Evolutionary conservation across 2,888 invertebrate genomes (phyloP).

Genomic region (Salpingus planirostris): DNA sequence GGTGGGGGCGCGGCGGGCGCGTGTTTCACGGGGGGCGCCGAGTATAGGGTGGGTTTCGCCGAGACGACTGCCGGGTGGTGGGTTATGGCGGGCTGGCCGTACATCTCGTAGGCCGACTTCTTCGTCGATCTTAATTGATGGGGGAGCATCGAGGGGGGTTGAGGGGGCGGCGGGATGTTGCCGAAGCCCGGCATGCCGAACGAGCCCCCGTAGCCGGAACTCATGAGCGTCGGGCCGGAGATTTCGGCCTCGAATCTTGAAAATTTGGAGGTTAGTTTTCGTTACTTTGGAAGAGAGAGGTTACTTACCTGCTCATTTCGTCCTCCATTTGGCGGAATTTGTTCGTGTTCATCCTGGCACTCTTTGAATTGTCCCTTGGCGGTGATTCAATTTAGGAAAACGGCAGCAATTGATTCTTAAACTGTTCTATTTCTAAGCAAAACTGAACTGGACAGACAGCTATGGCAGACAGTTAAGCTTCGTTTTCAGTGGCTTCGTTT

Average conservation of each 20-base stretch:
- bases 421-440: too few relatives aligned
- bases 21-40: conserved; percentile 35
- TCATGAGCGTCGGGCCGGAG: conserved; percentile 54
- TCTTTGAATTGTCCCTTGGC: too few relatives aligned
- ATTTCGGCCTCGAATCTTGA: conserved; percentile 82
- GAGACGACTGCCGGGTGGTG: conserved; percentile 56
- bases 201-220: conserved; percentile 48
- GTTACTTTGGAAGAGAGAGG: conserved; percentile 4
- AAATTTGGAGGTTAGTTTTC: conserved; percentile 8
- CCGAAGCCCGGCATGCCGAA: conserved; percentile 43
- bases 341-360: conserved; percentile 21
- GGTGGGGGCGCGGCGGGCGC: conserved; percentile 23
- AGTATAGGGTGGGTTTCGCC: conserved; percentile 62
- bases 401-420: too few relatives aligned
- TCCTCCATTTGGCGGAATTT: conserved; percentile 80
- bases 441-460: too few relatives aligned
- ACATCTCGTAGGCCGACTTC: conserved; percentile 32
- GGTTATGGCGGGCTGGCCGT: conserved; percentile 29
- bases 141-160: conserved; percentile 60
- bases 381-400: too few relatives aligned
- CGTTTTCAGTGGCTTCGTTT: too few relatives aligned
- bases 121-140: conserved; percentile 50
- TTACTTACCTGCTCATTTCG: conserved; percentile 73
- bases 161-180: conserved; percentile 58
- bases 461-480: too few relatives aligned